These are phyloP conservation scores for Prolemur simus DNA, from an alignment of 2,113 vertebrate species.

Conservation along the genomic window DNA sequence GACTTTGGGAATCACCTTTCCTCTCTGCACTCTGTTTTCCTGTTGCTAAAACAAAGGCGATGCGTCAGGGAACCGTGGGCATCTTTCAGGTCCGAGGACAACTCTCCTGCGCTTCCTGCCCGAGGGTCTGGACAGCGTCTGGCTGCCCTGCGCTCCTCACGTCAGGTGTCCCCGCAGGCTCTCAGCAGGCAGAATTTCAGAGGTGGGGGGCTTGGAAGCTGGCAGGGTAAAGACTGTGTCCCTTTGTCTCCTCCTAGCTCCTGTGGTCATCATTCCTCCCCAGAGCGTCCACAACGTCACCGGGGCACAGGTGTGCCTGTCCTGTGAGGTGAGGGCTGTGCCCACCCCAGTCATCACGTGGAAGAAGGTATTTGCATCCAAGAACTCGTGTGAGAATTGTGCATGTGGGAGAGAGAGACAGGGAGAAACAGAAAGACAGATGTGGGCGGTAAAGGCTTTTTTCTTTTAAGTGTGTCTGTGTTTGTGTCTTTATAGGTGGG, in stretches of 20 bases:
- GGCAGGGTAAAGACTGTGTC: neutral
- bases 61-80: neutral
- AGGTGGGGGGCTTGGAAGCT: neutral
- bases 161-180: accelerated
- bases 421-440: neutral
- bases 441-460: neutral
- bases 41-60: neutral
- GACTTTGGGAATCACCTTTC: neutral
- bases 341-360: slow-evolving; percentile 79
- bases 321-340: slow-evolving; percentile 82
- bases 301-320: slow-evolving; percentile 78
- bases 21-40: neutral
- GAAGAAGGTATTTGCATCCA: slow-evolving; percentile 80
- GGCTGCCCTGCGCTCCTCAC: neutral
- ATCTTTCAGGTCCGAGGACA: neutral
- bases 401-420: neutral
- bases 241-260: slow-evolving; percentile 71
- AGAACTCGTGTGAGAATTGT: neutral
- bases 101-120: neutral
- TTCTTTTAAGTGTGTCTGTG: neutral
- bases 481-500: neutral
- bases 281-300: slow-evolving; percentile 80
- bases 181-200: neutral
- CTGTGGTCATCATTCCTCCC: slow-evolving; percentile 76
- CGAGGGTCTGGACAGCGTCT: no score